Base-by-base conservation (phyloP, 2,888 invertebrate species). In the Anaspis maculata region DNA sequence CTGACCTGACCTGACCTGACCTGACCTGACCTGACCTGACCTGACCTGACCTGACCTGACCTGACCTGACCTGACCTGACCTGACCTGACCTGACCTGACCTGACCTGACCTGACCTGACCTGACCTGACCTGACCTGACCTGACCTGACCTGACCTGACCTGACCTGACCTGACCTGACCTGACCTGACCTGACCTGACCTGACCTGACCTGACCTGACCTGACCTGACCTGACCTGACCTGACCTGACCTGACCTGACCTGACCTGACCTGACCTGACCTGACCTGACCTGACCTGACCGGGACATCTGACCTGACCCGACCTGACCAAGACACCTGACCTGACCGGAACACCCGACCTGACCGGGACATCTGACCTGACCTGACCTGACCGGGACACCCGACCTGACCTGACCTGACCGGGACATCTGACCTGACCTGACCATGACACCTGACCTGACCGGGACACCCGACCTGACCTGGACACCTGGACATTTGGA, bases 1-100 rank as follows among this genome's bases (percentile, higher is more conserved):
- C 27, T 27, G 27, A 27, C 27, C 27, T 27, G 27, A 27, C 27
- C 27, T 27, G 27, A 27, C 27, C 27, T 27, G 27, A 27, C 27
- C 27, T 27, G 27, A 27, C 27, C 27, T 27, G 27, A 27, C 27
- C 27, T 27, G 27, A 27, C 27, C 27, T 27, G 27, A 27, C 27
- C 27, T 27, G 27, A 27, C 27, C 27, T 27, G 27, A 27, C 27
- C 27, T 27, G 27, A 27, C 27, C 27, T 27, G 27, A 27, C 27
- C 27, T 27, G 27, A 27, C 27, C 27, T 27, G 27, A 27, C 27
- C 27, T 27, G 27, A 27, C 27, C 27, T 27, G 27, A 27, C 27
- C 27, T 27, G 27, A 27, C 27, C 27, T 27, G 27, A 27, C 27
- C 27, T 27, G 27, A 27, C 27, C 27, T 27, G 27, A 27, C 27